Percentiles rank a stretch among this genome's conserved stretches.
Evolutionary conservation across 2,113 vertebrate genomes (phyloP).

Genomic region (Podarcis cretensis): DNA sequence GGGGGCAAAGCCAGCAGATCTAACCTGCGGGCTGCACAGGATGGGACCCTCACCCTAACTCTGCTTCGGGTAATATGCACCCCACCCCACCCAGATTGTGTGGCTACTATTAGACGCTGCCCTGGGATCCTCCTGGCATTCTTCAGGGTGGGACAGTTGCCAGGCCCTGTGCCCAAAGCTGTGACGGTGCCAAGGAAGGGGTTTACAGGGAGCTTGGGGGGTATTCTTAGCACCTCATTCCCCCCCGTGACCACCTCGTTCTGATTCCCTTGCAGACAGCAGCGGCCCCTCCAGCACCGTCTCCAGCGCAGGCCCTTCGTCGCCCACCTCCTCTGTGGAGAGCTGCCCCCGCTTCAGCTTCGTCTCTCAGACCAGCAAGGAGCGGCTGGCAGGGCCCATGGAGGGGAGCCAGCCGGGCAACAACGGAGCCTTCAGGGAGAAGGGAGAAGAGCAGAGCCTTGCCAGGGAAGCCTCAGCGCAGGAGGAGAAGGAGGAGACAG

Average conservation of each 20-base stretch:
- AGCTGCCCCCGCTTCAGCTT: slow-evolving; percentile 89
- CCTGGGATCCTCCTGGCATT: background rate
- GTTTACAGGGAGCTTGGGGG: background rate
- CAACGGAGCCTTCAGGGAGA: background rate
- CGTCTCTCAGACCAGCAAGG: slow-evolving; percentile 82
- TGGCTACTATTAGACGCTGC: background rate
- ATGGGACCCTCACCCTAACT: too few species aligned
- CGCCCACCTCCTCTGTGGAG: slow-evolving; percentile 86
- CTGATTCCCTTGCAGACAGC: slow-evolving; percentile 85
- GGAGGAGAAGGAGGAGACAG: background rate
- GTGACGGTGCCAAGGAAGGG: too few species aligned
- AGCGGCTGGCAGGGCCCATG: slow-evolving; percentile 39
- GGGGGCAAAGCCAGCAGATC: too few species aligned
- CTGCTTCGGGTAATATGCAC: too few species aligned
- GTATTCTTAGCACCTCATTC: too few species aligned
- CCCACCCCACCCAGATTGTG: background rate
- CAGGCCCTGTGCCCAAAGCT: too few species aligned
- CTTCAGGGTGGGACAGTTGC: background rate
- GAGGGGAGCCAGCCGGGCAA: background rate
- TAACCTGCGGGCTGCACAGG: too few species aligned
- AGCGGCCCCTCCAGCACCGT: slow-evolving; percentile 95
- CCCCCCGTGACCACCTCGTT: background rate
- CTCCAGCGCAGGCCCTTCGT: slow-evolving; percentile 94
- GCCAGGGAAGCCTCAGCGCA: too few species aligned
- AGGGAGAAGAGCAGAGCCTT: too few species aligned